Percentiles rank a stretch among this genome's conserved stretches.
Evolutionary conservation across 1,140 invertebrate genomes (phyloP).

Genomic region (Mactra quadrangularis): DNA sequence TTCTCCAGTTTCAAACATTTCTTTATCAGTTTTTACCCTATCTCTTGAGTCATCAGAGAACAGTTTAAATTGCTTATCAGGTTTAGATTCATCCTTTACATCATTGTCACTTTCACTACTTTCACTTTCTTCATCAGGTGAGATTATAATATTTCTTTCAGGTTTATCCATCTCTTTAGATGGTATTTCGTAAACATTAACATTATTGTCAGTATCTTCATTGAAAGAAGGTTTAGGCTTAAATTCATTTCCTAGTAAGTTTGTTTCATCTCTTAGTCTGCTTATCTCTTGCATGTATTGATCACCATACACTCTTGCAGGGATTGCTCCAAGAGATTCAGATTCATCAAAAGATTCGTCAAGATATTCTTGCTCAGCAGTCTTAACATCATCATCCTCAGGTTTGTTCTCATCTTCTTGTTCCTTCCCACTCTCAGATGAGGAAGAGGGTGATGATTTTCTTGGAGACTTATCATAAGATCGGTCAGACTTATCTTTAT

Average conservation of each 20-base stretch:
- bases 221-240: too few relatives aligned
- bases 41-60: conserved; percentile 35
- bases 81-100: not conserved
- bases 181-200: not conserved
- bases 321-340: conserved; percentile 48
- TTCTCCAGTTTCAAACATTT: conserved; percentile 30
- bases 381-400: conserved; percentile 27
- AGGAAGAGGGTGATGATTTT: conserved; percentile 2
- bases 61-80: conserved; percentile 31
- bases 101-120: conserved; percentile 40
- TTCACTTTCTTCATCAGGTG: conserved; percentile 30
- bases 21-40: conserved; percentile 11
- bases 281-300: conserved; percentile 50
- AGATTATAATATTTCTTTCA: conserved; percentile 44
- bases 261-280: conserved; percentile 34
- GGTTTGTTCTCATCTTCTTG: not conserved
- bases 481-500: conserved; percentile 19
- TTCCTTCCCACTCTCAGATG: not conserved
- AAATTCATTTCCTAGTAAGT: conserved; percentile 6
- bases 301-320: conserved; percentile 33
- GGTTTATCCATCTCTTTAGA: conserved; percentile 10
- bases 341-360: conserved; percentile 59
- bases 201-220: not conserved
- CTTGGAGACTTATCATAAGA: conserved; percentile 5
- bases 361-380: conserved; percentile 13